Base-by-base conservation (phyloP, 2,888 invertebrate species). In the Onchidella celtica region DNA sequence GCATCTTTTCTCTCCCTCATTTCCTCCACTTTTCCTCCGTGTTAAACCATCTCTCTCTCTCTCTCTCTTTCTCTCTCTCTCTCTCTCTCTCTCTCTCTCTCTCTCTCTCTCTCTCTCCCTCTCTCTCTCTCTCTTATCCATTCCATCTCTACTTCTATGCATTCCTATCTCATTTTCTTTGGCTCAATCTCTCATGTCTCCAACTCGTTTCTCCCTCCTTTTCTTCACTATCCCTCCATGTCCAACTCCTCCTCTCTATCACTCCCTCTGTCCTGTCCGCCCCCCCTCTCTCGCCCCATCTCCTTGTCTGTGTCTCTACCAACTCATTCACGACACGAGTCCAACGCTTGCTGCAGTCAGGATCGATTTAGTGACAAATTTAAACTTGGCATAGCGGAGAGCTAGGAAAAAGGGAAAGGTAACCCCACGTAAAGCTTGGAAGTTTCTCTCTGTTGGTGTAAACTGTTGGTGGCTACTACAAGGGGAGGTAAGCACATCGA, bases 81-180 rank as follows among this genome's bases (percentile, higher is more conserved):
- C 34, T 32, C 59, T 74, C 61, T 32, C 59, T 59, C 34, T 63
- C 47, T 63, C 40, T 70, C 61, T 59, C 40, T 79, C 65, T 79
- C 21, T 72, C 72, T 72, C 34, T 73, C 27, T 61, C 36, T 61
- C 70, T 70, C 59, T 38, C 70, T 27, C 38, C 21, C 36, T 24
- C 36, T 27, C 38, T 61, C 32, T 59, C 38, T 61, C 38, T 24
- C 17, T 70, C 38, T 61, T 34, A n/a, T 9, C 24, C 27, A 14
- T 14, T 47, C 66, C 14, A 3, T 66, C 29, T 47, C 29, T 4
- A n/a, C 17, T 24, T 59, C 2, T 32, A 3, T 66, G 3, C 47
- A 1, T 29, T 14, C 21, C 4, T 47, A 17, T 65, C 29, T 9
- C 32, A 14, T 47, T 47, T 27, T 24, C 17, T 63, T 61, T 2